A percentile compares a stretch with the other conserved stretches of the same genome.
These are phyloP conservation scores for Bradypodion ventrale DNA, from an alignment of 2,797 vertebrate genomes.

Conservation along the genomic window DNA sequence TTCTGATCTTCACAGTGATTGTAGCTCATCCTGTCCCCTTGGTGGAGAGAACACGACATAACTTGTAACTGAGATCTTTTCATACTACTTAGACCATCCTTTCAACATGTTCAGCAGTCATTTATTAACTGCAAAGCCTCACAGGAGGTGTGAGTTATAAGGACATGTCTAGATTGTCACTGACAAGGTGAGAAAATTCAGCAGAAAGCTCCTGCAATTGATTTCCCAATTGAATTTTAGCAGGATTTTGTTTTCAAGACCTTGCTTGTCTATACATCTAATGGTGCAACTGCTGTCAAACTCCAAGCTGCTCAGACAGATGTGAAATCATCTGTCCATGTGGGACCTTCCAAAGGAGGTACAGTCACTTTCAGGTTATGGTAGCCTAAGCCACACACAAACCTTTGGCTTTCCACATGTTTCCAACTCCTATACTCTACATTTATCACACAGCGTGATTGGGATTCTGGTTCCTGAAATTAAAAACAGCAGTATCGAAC, in stretches of 20 bases:
- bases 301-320: neutral
- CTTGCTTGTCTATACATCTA: neutral
- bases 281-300: neutral
- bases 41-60: neutral
- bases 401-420: neutral
- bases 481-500: no score
- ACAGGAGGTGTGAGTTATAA: neutral
- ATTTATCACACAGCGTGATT: no score
- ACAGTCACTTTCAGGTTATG: neutral
- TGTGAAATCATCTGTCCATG: neutral
- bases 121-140: neutral
- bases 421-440: no score
- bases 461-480: no score
- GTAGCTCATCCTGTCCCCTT: neutral
- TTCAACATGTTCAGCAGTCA: constrained; percentile 11
- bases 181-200: neutral
- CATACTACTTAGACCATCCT: neutral
- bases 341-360: neutral
- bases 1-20: neutral
- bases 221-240: neutral
- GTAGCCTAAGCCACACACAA: neutral
- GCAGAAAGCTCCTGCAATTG: neutral
- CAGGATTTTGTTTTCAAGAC: neutral
- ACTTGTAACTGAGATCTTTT: neutral
- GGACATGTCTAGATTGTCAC: neutral